Evolutionary conservation across 2,888 invertebrate species (phyloP), one percentile per base, ranked within the genome.

Genomic region (Platycheirus rosarum): DNA sequence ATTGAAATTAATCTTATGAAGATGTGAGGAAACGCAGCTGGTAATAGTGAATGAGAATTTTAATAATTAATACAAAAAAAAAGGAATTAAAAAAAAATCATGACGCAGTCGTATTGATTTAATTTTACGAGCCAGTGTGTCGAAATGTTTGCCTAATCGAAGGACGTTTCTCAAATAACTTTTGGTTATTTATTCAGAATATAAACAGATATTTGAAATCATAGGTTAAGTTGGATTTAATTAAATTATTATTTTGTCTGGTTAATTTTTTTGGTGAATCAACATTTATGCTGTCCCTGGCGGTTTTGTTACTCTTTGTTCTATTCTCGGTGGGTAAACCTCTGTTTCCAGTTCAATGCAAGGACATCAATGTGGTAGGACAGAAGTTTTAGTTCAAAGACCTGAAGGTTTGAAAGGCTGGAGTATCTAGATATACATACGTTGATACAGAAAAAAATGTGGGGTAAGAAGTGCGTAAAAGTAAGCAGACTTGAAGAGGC

Each of bases 21-120:
- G 60, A 60, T 60, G 60, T 44, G 60, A 60, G 29, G 60, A 60
- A 60, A 44, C 60, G 44, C 60, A 60, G 60, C 60, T 60, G 14
- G 26, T 23, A 2, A 13, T 35, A 40, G 23, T 44, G 29, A 60
- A 29, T 60, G 60, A 60, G 60, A 60, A 60, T 5, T 32, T 26
- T 44, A 16, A 60, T 60, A 29, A 60, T 44, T 60, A 60, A 18
- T 18, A 60, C 13, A 9, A 29, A 42, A 16, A 42, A 26, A 23
- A 23, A 42, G 37, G 35, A 53, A 3, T 20, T 20, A 23, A 26
- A 29, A 44, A 29, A 26, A 29, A 29, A 44, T 60, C 44, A 44
- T 60, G 44, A 60, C 57, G 57, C 40, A 40, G 23, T 57, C 40
- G 35, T 53, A 53, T 53, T 18, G 51, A 53, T 35, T 53, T 16